Percentiles rank a stretch among this genome's conserved stretches.
Evolutionary conservation across 2,888 invertebrate genomes (phyloP).

Genomic region (Anorthoa munda): DNA sequence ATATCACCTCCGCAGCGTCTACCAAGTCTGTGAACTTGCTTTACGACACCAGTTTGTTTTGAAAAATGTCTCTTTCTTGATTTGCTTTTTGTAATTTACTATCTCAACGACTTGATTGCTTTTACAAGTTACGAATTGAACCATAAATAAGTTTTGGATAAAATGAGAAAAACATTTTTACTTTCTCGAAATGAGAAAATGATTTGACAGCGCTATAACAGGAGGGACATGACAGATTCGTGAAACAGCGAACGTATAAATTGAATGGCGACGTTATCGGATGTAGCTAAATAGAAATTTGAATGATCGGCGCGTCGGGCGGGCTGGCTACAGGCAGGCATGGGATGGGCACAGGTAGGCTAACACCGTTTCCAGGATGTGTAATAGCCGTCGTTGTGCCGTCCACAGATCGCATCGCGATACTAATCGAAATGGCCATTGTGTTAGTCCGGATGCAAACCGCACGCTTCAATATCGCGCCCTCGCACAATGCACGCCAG

Average conservation of each 20-base stretch:
- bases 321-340: background rate
- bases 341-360: slow-evolving; percentile 62
- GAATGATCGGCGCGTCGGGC: slow-evolving; percentile 53
- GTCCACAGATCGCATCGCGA: slow-evolving; percentile 80
- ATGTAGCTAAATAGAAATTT: slow-evolving; percentile 67
- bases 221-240: slow-evolving; percentile 44
- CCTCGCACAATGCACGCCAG: slow-evolving; percentile 73
- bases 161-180: slow-evolving; percentile 42
- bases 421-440: slow-evolving; percentile 82
- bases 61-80: slow-evolving; percentile 41
- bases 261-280: slow-evolving; percentile 55
- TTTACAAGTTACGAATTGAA: slow-evolving; percentile 43
- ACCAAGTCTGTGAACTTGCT: slow-evolving; percentile 52
- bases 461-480: slow-evolving; percentile 84
- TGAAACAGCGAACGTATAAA: slow-evolving; percentile 50
- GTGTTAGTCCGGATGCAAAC: slow-evolving; percentile 83
- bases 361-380: slow-evolving; percentile 70
- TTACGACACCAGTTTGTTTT: slow-evolving; percentile 54
- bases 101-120: slow-evolving; percentile 49
- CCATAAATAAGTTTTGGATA: slow-evolving; percentile 27
- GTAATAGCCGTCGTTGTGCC: slow-evolving; percentile 68
- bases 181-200: slow-evolving; percentile 27
- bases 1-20: slow-evolving; percentile 44
- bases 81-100: slow-evolving; percentile 44
- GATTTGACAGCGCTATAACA: slow-evolving; percentile 21